phyloP scores from a whole-genome alignment of 2,888 invertebrate species.

The Agrochola macilenta region DNA sequence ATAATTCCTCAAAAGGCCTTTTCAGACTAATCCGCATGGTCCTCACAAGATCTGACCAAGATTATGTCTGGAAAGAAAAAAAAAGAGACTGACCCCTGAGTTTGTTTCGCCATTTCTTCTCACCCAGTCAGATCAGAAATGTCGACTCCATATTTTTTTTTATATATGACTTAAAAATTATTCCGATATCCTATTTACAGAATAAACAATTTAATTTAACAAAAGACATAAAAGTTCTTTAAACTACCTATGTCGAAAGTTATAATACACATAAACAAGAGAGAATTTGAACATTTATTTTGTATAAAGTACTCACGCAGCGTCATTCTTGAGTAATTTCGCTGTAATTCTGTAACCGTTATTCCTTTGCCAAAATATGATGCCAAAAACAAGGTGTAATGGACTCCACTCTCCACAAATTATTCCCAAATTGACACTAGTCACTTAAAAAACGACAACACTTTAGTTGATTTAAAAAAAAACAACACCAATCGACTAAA shows the following conservation, averaged over 20 bases:
- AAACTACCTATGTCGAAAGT: not conserved
- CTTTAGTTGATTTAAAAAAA: constrained; percentile 26
- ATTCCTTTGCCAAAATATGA: constrained; percentile 47
- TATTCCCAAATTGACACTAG: constrained; percentile 28
- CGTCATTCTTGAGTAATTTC: constrained; percentile 54
- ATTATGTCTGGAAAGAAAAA: not conserved
- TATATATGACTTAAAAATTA: no score
- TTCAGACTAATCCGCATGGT: not conserved
- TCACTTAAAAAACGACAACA: constrained; percentile 31
- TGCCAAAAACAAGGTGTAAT: constrained; percentile 46
- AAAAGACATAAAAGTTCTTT: not conserved
- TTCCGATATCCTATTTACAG: not conserved
- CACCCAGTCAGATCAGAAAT: no score
- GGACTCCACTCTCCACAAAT: constrained; percentile 26
- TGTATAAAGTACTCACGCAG: constrained; percentile 55
- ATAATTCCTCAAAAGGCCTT: not conserved
- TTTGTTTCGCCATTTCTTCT: not conserved
- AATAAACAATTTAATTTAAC: not conserved
- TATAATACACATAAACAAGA: not conserved
- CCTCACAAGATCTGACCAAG: not conserved
- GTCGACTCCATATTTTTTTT: not conserved
- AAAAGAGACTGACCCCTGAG: not conserved
- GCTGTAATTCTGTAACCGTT: constrained; percentile 38
- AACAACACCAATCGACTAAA: constrained; percentile 18
- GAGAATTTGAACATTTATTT: not conserved